Percentiles rank a stretch among this genome's conserved stretches.
Evolutionary conservation across 1,140 invertebrate genomes (phyloP).

Genomic region (Macrocentrus cingulum): DNA sequence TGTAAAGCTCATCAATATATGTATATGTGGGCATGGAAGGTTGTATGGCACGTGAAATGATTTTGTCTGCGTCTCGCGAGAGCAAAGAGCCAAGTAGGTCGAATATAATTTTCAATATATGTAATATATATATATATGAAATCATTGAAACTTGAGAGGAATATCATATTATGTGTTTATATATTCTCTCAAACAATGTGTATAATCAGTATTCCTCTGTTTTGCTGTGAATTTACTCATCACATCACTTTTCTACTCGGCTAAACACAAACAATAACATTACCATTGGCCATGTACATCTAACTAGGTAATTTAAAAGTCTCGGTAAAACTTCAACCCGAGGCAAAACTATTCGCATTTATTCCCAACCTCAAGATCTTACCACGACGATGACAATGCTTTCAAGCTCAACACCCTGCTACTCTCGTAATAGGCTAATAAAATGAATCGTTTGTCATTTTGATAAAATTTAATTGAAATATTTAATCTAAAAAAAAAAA

Average conservation of each 20-base stretch:
- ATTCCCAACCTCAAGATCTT: too few relatives aligned
- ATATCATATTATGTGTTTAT: not conserved
- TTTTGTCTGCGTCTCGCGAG: not conserved
- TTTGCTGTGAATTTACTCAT: not conserved
- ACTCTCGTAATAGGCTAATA: too few relatives aligned
- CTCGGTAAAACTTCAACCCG: not conserved
- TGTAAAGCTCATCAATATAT: too few relatives aligned
- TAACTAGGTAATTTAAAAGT: not conserved
- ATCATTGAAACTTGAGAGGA: slow-evolving; percentile 15
- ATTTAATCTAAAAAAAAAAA: too few relatives aligned
- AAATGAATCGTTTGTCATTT: too few relatives aligned
- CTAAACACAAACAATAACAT: slow-evolving; percentile 39
- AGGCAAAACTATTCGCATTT: not conserved
- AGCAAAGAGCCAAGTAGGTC: too few relatives aligned
- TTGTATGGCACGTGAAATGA: too few relatives aligned
- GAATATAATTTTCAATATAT: slow-evolving; percentile 26
- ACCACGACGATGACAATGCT: too few relatives aligned
- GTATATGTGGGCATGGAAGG: too few relatives aligned
- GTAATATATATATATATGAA: too few relatives aligned
- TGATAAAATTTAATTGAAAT: too few relatives aligned
- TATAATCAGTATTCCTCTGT: not conserved
- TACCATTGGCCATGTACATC: not conserved
- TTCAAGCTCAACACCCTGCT: too few relatives aligned
- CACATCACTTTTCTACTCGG: slow-evolving; percentile 39
- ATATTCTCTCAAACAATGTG: not conserved